Conservation (phyloP, 2,797 vertebrate genomes). For the Argya squamiceps region DNA sequence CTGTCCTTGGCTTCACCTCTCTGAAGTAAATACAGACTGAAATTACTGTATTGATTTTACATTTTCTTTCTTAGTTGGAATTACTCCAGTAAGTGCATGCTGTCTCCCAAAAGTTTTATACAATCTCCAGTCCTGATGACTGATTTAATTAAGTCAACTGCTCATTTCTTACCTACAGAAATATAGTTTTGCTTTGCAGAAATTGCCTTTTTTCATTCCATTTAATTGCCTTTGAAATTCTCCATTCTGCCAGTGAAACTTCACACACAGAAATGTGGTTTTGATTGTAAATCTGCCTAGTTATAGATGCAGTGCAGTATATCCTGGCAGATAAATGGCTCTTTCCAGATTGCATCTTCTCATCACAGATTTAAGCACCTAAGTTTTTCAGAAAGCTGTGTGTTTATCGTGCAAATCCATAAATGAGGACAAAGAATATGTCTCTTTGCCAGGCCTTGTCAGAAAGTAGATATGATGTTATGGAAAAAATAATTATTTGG, state of each 20-base stretch:
- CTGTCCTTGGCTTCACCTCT: neutral
- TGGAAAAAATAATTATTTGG: neutral
- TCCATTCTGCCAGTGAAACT: neutral
- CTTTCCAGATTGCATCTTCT: slow-evolving; percentile 37
- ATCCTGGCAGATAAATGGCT: slow-evolving; percentile 15
- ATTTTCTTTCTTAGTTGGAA: slow-evolving; percentile 10
- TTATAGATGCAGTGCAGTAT: slow-evolving; percentile 4
- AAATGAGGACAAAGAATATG: neutral
- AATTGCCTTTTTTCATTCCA: neutral
- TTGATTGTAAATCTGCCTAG: slow-evolving; percentile 39
- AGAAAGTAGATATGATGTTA: neutral
- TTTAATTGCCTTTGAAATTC: neutral
- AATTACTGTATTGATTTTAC: slow-evolving; percentile 35
- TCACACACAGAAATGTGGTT: neutral
- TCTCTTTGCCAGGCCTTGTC: neutral
- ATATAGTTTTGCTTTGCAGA: neutral
- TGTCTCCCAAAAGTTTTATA: slow-evolving; percentile 1
- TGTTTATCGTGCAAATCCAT: neutral
- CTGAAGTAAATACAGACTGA: neutral
- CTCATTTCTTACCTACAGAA: slow-evolving; percentile 3
- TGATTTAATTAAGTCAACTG: slow-evolving; percentile 27
- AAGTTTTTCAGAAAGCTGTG: neutral
- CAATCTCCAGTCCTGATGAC: neutral
- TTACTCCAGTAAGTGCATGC: neutral
- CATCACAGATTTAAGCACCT: slow-evolving; percentile 12